phyloP scores from a whole-genome alignment of 2,888 invertebrate species.

The Pseudococcus longispinus region DNA sequence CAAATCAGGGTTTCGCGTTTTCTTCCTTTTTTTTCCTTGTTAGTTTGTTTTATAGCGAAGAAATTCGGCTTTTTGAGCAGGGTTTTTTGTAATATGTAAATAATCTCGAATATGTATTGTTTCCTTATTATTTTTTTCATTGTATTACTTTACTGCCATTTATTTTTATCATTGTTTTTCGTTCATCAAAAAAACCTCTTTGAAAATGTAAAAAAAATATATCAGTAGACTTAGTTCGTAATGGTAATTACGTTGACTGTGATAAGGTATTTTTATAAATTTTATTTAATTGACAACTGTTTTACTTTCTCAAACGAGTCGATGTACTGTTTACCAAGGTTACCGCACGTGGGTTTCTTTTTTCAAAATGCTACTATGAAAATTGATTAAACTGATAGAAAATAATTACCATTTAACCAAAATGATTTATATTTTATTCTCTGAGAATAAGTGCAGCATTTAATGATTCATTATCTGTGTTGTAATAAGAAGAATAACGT shows the following conservation, averaged over 20 bases:
- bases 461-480: background rate
- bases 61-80: constrained; percentile 18
- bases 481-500: background rate
- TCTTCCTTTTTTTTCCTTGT: background rate
- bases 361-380: background rate
- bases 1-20: background rate
- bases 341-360: background rate
- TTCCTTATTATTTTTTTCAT: constrained; percentile 30
- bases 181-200: background rate
- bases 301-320: background rate
- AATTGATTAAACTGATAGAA: background rate
- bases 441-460: constrained; percentile 22
- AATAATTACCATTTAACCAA: constrained; percentile 37
- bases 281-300: constrained; percentile 25
- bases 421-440: constrained; percentile 23
- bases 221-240: constrained; percentile 44
- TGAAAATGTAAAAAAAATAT: constrained; percentile 16
- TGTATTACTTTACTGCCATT: constrained; percentile 45
- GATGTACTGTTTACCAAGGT: constrained; percentile 9
- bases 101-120: constrained; percentile 8
- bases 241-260: constrained; percentile 45
- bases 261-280: constrained; percentile 35
- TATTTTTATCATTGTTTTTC: constrained; percentile 45
- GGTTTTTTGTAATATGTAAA: constrained; percentile 6
- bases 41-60: background rate